Evolutionary conservation across 1,140 invertebrate genomes (phyloP), one percentile per base, ranked within the genome.

Genomic region (Pseudobourletiella spinata): DNA sequence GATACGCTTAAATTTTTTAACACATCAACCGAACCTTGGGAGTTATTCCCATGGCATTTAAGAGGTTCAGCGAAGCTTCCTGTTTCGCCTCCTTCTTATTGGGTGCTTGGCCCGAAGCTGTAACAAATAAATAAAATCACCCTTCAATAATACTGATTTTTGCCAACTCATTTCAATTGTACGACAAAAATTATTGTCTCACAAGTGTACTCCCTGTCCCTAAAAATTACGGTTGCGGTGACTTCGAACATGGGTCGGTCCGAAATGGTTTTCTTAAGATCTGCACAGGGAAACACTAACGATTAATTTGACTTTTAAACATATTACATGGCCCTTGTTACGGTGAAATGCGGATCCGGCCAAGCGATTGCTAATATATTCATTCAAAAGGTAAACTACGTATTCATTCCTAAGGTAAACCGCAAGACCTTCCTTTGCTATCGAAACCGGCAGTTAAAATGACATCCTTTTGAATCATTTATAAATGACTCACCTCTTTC

Each of bases 401-500:
- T n/a, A n/a, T n/a, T n/a, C n/a, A n/a, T n/a, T n/a, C n/a, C n/a
- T n/a, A n/a, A n/a, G n/a, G n/a, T n/a, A n/a, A n/a, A n/a, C n/a
- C n/a, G n/a, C n/a, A n/a, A n/a, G n/a, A n/a, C n/a, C n/a, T n/a
- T n/a, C n/a, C n/a, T n/a, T n/a, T n/a, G n/a, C n/a, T n/a, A n/a
- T n/a, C n/a, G n/a, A n/a, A n/a, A n/a, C n/a, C n/a, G n/a, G n/a
- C n/a, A n/a, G n/a, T n/a, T n/a, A n/a, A n/a, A n/a, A n/a, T n/a
- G n/a, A n/a, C n/a, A n/a, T n/a, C n/a, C n/a, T n/a, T n/a, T n/a
- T n/a, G n/a, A n/a, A n/a, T n/a, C n/a, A n/a, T n/a, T n/a, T n/a
- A n/a, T n/a, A n/a, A n/a, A n/a, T n/a, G n/a, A n/a, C n/a, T n/a
- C 22, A 48, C 44, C 44, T 48, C 20, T 48, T 48, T 48, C 44